Evolutionary conservation across 1,140 invertebrate genomes (phyloP), one percentile per base, ranked within the genome.

Genomic region (Megalonaias nervosa): DNA sequence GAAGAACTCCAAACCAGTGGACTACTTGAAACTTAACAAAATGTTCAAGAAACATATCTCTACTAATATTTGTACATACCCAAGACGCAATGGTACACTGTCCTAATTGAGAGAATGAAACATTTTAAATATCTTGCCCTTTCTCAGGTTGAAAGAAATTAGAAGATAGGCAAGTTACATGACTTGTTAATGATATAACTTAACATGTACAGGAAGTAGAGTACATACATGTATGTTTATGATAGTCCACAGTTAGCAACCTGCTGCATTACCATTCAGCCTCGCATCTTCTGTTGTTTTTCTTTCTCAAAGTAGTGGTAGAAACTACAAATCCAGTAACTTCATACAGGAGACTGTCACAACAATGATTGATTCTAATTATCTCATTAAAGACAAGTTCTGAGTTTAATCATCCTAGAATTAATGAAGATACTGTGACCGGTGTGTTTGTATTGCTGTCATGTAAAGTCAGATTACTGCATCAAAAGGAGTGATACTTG

Each of bases 391-490:
- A 56, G 56, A 69, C 67, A 56, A n/a, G 56, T 69, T 57, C 56
- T 56, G 38, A 57, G 26, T 57, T 55, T 57, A 55, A 56, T 69
- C 21, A n/a, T 14, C 23, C 56, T 19, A 69, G 59, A 69, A 57
- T 69, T 69, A 23, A 57, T 57, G 19, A 69, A 57, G 59, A 69
- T 57, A 55, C 67, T 57, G 56, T 69, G 67, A n/a, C 56, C 38
- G 38, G 38, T 69, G 59, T 56, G 38, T 23, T 57, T n/a, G 26
- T 69, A 16, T 69, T 69, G 56, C 21, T 55, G 56, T 68, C 56
- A 31, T 56, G 67, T 69, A 21, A 69, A 69, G 56, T 55, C 23
- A 69, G 15, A 31, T 31, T 5, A 31, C 31, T 31, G 5, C 31
- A 31, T 31, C 31, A 31, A 1, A 31, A 31, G 31, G 31, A 31